Conservation (phyloP, 2,888 invertebrate genomes). For the Rotaria magnacalcarata region DNA sequence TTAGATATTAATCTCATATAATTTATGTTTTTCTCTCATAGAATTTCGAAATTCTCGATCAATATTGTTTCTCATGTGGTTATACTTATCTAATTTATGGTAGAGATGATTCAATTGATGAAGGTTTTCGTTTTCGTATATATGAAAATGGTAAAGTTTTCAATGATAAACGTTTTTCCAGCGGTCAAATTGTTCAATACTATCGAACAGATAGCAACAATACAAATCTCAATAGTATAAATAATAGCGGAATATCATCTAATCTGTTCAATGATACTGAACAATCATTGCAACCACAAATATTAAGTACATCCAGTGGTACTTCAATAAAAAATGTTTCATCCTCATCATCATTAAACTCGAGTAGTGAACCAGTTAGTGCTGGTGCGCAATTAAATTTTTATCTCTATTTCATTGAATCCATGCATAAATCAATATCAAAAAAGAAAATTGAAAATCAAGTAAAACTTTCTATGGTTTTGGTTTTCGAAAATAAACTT, state of each 20-base stretch:
- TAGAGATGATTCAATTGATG: slow-evolving; percentile 1
- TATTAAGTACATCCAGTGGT: not conserved
- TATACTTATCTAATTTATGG: not conserved
- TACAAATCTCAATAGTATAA: not conserved
- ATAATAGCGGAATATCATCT: not conserved
- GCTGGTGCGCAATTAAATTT: slow-evolving; percentile 10
- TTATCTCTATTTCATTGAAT: not conserved
- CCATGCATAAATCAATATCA: not conserved
- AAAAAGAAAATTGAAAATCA: slow-evolving; percentile 33
- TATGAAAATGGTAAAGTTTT: slow-evolving; percentile 7
- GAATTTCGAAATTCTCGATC: slow-evolving; percentile 32
- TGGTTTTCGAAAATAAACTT: not conserved
- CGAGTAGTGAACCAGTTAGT: not conserved
- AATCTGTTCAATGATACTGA: not conserved
- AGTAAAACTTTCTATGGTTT: not conserved
- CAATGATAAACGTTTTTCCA: not conserved
- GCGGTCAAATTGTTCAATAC: not conserved
- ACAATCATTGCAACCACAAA: not conserved
- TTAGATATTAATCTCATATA: not conserved
- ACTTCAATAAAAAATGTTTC: not conserved
- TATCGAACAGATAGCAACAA: not conserved
- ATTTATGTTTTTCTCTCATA: not conserved
- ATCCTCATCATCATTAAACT: not conserved
- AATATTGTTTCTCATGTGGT: not conserved
- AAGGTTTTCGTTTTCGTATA: slow-evolving; percentile 21